A percentile compares a stretch with the other conserved stretches of the same genome.
These are phyloP conservation scores for Ptychobarbus kaznakovi DNA, from an alignment of 2,797 vertebrate genomes.

Conservation along the genomic window DNA sequence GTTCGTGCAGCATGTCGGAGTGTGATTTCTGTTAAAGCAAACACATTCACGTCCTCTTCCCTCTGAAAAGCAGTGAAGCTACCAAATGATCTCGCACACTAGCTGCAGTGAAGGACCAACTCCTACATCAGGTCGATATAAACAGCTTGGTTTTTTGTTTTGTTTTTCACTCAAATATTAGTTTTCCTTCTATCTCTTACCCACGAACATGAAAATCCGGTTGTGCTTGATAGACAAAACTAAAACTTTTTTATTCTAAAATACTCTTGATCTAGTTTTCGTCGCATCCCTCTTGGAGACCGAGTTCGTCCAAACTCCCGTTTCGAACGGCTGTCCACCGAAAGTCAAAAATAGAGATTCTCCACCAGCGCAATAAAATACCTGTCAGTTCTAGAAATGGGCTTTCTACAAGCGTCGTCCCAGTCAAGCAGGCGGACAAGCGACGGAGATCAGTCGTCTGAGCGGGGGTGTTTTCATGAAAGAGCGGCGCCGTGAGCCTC, in stretches of 20 bases:
- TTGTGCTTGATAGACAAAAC: slow-evolving; percentile 93
- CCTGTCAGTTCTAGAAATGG: slow-evolving; percentile 85
- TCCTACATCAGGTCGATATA: slow-evolving; percentile 72
- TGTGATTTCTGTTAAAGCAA: slow-evolving; percentile 77
- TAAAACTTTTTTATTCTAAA: slow-evolving; percentile 83
- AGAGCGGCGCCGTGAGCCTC: slow-evolving; percentile 62
- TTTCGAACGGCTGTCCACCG: slow-evolving; percentile 81
- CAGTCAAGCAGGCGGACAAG: slow-evolving; percentile 19
- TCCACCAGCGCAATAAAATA: slow-evolving; percentile 87
- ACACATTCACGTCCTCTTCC: slow-evolving; percentile 70
- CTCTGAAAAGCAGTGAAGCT: slow-evolving; percentile 72
- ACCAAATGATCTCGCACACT: slow-evolving; percentile 67
- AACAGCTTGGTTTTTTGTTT: slow-evolving; percentile 68
- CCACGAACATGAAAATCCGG: slow-evolving; percentile 79
- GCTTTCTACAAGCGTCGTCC: slow-evolving; percentile 56
- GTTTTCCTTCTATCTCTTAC: slow-evolving; percentile 68
- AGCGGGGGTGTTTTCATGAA: slow-evolving; percentile 6
- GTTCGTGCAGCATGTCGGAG: slow-evolving; percentile 25
- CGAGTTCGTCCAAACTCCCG: slow-evolving; percentile 77
- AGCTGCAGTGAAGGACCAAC: slow-evolving; percentile 71
- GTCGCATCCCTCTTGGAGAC: slow-evolving; percentile 75
- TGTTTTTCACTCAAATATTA: slow-evolving; percentile 62
- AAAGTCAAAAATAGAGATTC: slow-evolving; percentile 94
- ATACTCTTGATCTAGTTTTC: slow-evolving; percentile 73
- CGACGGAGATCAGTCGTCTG: background rate